Base-by-base conservation (phyloP, 1,140 invertebrate genomes). In the Zaprionus davidi region DNA sequence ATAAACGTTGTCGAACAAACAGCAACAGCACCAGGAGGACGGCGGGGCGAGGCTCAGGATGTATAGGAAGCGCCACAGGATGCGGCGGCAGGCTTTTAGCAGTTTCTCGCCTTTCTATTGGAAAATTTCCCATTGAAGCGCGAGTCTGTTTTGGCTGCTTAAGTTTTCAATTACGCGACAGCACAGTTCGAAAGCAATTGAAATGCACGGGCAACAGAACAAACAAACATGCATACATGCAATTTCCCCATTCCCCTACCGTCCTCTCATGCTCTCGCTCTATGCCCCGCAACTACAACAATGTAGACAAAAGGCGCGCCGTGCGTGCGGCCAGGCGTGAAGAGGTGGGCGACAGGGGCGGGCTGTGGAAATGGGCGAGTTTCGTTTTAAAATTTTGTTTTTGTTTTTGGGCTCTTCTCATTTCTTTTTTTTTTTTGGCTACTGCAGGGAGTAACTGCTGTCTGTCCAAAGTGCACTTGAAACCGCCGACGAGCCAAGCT, bases 1-100 rank as follows among this genome's bases (percentile, higher is more conserved):
- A 87, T 87, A 88, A 87, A 87, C 76, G 73, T 78, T 84, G 81
- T 87, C 80, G 60, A 83, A 78, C 83, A 88, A 83, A 88, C 83
- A 88, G 78, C 71, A 72, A 77, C 71, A 65, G 78, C 53, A 1
- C 41, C 15, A 26, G 41, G 6, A 7, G 24, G 22, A 41, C 24
- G 46, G 59, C 78, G 68, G 41, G 80, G 68, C 76, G 79, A 67
- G 60, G 34, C 55, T 28, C 74, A 83, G 83, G 83, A 87, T 87
- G 59, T 80, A 36, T 38, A 70, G 79, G 75, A 71, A 66, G 78
- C 51, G 49, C 60, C 36, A 26, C 81, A 81, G 81, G 70, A 85
- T 76, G 69, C 65, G 70, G 69, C 15, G 34, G 41, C 65, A 69
- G 67, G 53, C 63, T 24, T 49, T 58, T 59, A 34, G 68, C 66